phyloP scores from a whole-genome alignment of 2,797 vertebrate species.

The Hirundo rustica region DNA sequence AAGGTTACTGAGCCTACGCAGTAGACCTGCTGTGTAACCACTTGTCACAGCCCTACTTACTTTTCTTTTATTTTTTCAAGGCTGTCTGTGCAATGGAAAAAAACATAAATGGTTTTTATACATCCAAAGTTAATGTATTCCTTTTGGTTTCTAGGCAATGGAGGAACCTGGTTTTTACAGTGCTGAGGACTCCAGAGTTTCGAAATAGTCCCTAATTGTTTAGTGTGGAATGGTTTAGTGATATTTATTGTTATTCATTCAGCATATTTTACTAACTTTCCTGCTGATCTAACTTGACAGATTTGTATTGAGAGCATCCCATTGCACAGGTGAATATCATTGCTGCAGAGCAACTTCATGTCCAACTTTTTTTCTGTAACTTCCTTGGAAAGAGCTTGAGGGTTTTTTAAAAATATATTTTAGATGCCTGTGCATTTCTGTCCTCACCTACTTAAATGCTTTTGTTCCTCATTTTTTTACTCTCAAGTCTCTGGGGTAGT shows the following conservation, averaged over 20 bases:
- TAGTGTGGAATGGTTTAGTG: neutral
- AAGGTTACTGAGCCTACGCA: neutral
- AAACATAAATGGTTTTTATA: neutral
- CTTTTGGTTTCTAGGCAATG: neutral
- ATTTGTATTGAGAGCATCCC: neutral
- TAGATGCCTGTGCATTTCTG: neutral
- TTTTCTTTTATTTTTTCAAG: neutral
- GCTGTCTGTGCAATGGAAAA: neutral
- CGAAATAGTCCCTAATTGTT: neutral
- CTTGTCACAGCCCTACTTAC: neutral
- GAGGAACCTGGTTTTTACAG: neutral
- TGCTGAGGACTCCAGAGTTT: neutral
- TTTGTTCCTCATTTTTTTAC: neutral
- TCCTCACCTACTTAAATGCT: neutral
- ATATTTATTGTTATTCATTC: neutral
- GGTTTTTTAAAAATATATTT: neutral
- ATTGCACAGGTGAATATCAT: neutral
- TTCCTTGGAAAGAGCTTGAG: neutral
- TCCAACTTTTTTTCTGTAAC: neutral
- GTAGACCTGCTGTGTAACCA: neutral
- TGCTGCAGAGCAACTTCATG: neutral
- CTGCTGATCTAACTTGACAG: neutral
- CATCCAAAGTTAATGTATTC: neutral
- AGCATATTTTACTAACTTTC: neutral
- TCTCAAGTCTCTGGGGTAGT: neutral